Evolutionary conservation across 2,888 invertebrate species (phyloP).

Genomic region (Scaptomyza polygonia): DNA sequence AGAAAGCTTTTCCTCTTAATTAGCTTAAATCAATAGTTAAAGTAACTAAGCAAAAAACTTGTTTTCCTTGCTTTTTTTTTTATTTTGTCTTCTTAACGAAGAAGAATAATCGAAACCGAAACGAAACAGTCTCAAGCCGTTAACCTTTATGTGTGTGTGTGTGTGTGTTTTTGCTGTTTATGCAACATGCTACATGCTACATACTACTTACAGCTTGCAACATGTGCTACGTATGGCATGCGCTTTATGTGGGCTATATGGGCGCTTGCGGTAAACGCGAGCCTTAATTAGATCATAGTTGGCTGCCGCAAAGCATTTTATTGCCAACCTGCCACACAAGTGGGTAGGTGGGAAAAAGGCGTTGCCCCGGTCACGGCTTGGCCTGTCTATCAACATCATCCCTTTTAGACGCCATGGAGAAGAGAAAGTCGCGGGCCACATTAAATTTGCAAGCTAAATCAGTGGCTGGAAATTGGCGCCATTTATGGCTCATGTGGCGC

Average conservation of each 20-base stretch:
- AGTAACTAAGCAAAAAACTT: too few species aligned
- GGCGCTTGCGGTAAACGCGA: slow-evolving; percentile 49
- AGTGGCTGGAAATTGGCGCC: slow-evolving; percentile 53
- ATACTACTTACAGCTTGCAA: not conserved
- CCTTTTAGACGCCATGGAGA: slow-evolving; percentile 44
- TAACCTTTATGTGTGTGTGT: too few species aligned
- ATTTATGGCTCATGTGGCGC: slow-evolving; percentile 54
- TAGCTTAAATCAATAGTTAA: too few species aligned
- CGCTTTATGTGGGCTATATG: slow-evolving; percentile 19
- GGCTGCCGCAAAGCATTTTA: slow-evolving; percentile 53
- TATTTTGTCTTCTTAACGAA: too few species aligned
- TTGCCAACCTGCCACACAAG: slow-evolving; percentile 21
- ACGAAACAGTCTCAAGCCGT: too few species aligned
- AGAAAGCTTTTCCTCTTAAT: too few species aligned
- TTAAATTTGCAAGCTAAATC: slow-evolving; percentile 69
- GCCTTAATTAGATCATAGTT: slow-evolving; percentile 78
- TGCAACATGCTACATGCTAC: slow-evolving; percentile 14
- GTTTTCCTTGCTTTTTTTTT: too few species aligned
- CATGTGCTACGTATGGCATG: not conserved
- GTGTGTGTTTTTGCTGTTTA: not conserved
- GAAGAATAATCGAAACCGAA: too few species aligned
- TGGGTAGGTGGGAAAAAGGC: too few species aligned
- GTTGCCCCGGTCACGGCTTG: not conserved
- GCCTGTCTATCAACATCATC: slow-evolving; percentile 46
- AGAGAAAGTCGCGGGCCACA: slow-evolving; percentile 55